A percentile compares a stretch with the other conserved stretches of the same genome.
phyloP scores from a whole-genome alignment of 2,113 vertebrate genomes.

The Boulengeromyrus knoepffleri region DNA sequence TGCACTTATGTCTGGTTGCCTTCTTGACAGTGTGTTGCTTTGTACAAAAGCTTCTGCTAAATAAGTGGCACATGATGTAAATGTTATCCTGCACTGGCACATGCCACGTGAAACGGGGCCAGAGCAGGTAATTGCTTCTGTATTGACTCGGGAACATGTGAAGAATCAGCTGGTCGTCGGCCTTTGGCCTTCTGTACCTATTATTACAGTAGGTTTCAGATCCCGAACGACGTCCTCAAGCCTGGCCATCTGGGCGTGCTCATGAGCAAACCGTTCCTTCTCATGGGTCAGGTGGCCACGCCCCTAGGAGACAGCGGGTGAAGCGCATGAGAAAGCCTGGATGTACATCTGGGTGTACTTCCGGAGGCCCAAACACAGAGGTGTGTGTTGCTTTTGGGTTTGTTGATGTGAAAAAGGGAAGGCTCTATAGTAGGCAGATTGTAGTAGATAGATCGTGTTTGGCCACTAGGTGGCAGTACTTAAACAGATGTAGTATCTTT shows the following conservation, averaged over 20 bases:
- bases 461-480: conserved; percentile 21
- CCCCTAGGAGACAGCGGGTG: conserved; percentile 54
- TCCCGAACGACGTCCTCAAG: conserved; percentile 75
- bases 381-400: neutral
- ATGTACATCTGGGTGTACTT: neutral
- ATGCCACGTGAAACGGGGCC: neutral
- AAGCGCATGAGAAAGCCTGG: neutral
- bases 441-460: neutral
- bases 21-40: neutral
- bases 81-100: neutral
- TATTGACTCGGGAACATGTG: neutral
- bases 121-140: neutral
- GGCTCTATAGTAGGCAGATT: neutral
- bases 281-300: conserved; percentile 78
- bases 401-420: neutral
- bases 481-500: neutral
- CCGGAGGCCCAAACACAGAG: neutral
- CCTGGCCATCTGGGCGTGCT: conserved; percentile 76
- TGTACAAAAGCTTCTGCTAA: neutral
- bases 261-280: conserved; percentile 81
- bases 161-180: neutral
- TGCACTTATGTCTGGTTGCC: neutral
- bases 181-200: conserved; percentile 64
- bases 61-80: neutral
- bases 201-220: conserved; percentile 84